These are phyloP conservation scores for Muscicapa adusta DNA, from an alignment of 2,113 vertebrate genomes.

Conservation along the genomic window DNA sequence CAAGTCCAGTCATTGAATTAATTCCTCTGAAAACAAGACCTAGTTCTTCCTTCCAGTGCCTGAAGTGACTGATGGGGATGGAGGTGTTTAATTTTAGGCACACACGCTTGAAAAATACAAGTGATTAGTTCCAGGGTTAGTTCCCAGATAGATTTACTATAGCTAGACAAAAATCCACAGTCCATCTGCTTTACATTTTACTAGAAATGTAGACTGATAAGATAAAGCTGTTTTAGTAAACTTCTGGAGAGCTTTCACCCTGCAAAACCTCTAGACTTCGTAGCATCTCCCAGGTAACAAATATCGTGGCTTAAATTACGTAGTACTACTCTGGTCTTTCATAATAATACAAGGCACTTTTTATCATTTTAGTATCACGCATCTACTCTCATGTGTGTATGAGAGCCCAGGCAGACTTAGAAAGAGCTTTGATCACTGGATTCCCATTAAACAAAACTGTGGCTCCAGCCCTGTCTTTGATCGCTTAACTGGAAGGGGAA, in stretches of 20 bases:
- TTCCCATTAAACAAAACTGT: background rate
- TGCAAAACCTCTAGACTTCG: background rate
- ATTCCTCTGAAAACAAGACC: background rate
- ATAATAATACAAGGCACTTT: background rate
- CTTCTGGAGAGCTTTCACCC: background rate
- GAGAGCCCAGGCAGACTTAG: background rate
- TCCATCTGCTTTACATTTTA: background rate
- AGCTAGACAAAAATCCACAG: background rate
- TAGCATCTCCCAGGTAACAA: background rate
- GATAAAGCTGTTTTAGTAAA: background rate
- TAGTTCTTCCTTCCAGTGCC: background rate
- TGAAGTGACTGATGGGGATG: background rate
- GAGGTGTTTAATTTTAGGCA: constrained; percentile 13
- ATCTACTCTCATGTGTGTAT: background rate
- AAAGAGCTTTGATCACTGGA: background rate
- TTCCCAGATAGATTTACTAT: background rate
- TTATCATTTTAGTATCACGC: background rate
- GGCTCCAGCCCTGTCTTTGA: background rate
- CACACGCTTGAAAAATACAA: constrained; percentile 5
- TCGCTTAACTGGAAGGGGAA: background rate
- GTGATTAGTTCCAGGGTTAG: constrained; percentile 31
- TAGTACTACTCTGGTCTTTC: background rate
- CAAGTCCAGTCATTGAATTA: background rate
- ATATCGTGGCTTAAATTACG: background rate
- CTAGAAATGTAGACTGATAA: background rate